Evolutionary conservation across 2,797 vertebrate genomes (phyloP).

Genomic region (Anas georgica): DNA sequence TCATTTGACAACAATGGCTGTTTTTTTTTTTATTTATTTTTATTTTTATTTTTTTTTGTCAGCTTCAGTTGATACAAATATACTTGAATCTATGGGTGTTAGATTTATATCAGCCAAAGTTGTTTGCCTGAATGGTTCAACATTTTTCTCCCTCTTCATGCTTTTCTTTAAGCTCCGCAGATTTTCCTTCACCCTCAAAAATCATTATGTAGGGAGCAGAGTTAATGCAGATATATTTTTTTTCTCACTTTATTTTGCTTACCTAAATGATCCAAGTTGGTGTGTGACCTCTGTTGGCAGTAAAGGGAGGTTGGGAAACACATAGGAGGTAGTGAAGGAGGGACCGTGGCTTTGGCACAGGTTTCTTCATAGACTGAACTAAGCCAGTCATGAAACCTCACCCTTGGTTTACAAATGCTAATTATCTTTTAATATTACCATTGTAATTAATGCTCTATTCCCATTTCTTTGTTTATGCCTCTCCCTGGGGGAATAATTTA

Average conservation of each 20-base stretch:
- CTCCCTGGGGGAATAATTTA: neutral
- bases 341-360: neutral
- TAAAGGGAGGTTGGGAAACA: neutral
- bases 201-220: neutral
- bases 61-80: neutral
- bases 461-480: conserved; percentile 10
- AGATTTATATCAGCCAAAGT: neutral
- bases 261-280: neutral
- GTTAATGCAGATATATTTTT: neutral
- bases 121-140: neutral
- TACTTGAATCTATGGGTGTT: neutral
- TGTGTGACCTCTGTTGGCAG: neutral
- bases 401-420: conserved; percentile 5
- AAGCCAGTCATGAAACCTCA: neutral
- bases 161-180: neutral
- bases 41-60: neutral
- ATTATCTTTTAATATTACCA: conserved; percentile 24
- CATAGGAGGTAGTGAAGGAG: neutral
- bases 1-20: neutral
- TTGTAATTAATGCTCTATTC: neutral
- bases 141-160: neutral
- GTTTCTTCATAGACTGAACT: neutral
- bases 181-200: neutral
- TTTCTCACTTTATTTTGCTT: neutral
- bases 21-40: neutral